These are phyloP conservation scores for Octopus sinensis DNA, from an alignment of 1,140 invertebrate species.

Conservation along the genomic window DNA sequence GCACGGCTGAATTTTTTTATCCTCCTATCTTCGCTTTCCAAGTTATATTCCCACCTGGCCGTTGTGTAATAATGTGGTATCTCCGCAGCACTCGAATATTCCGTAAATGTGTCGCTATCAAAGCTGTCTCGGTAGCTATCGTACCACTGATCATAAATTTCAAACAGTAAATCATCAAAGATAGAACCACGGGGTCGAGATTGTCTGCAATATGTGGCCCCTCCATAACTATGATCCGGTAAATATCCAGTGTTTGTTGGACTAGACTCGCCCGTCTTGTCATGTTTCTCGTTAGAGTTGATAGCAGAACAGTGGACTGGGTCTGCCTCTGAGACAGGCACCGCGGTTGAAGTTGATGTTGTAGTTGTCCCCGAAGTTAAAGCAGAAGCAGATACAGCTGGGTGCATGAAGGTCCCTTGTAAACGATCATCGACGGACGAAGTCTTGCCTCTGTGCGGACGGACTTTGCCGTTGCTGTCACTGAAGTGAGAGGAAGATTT, in stretches of 20 bases:
- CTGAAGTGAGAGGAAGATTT: no score
- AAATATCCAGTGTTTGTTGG: not conserved
- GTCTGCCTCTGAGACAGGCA: not conserved
- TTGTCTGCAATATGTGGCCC: slow-evolving; percentile 1
- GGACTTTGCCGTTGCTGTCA: no score
- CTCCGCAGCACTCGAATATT: slow-evolving; percentile 54
- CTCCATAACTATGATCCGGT: not conserved
- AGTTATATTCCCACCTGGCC: slow-evolving; percentile 32
- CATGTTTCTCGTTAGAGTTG: not conserved
- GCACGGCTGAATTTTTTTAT: slow-evolving; percentile 35
- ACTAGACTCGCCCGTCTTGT: not conserved
- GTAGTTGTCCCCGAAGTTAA: not conserved
- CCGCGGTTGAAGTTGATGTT: not conserved
- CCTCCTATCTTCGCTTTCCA: slow-evolving; percentile 40
- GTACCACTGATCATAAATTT: slow-evolving; percentile 57
- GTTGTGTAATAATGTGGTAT: slow-evolving; percentile 33
- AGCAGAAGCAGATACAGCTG: not conserved
- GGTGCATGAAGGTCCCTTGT: not conserved
- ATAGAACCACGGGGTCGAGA: slow-evolving; percentile 44
- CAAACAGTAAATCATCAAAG: slow-evolving; percentile 55
- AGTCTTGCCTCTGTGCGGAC: not conserved
- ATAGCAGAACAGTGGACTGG: slow-evolving; percentile 2
- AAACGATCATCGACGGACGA: not conserved
- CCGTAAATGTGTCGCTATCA: slow-evolving; percentile 57
- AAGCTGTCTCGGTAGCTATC: slow-evolving; percentile 50